Base-by-base conservation (phyloP, 2,888 invertebrate species). In the Entomobrya proxima region DNA sequence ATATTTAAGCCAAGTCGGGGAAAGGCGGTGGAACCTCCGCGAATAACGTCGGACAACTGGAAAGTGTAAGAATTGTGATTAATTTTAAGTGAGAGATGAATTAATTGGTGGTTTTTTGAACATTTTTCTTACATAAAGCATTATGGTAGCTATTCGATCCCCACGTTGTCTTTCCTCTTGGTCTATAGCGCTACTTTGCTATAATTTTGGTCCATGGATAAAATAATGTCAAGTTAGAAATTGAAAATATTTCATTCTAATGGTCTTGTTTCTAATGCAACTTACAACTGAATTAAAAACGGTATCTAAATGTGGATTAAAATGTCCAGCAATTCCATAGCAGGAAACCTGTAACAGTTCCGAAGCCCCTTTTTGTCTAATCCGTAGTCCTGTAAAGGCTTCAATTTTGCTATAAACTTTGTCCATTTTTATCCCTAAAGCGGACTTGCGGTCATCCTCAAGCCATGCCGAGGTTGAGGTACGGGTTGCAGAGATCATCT, bases 311-410 rank as follows among this genome's bases (percentile, higher is more conserved):
- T 93, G 93, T 18, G 92, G 93, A 87, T 92, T 92, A 90, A 92
- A 93, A 86, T 93, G 93, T 15, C 93, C 93, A 61, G 92, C 92
- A 30, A 92, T 91, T 11, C 92, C 92, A 91, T 93, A 93, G 88
- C 92, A 92, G 7, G 92, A 91, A 74, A 92, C 91, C 91, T 92
- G 92, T 37, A 90, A 85, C 40, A 88, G 84, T 84, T 90, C 90
- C 7, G 90, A 58, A 90, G 89, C 88, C 90, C 91, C 21, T 13
- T 61, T 27, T 32, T 58, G 44, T n/a, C 24, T 0, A 21, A 91
- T 90, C 44, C 91, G 90, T 6, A 92, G 88, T 9, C 91, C 91
- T 5, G 92, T 91, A 11, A 91, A 89, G 0, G 78, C 77, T 30
- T 90, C 87, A 1, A 91, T 89, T 44, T 24, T 82, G n/a, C 35